Evolutionary conservation across 2,113 vertebrate species (phyloP).

Genomic region (Ibidorhyncha struthersii): DNA sequence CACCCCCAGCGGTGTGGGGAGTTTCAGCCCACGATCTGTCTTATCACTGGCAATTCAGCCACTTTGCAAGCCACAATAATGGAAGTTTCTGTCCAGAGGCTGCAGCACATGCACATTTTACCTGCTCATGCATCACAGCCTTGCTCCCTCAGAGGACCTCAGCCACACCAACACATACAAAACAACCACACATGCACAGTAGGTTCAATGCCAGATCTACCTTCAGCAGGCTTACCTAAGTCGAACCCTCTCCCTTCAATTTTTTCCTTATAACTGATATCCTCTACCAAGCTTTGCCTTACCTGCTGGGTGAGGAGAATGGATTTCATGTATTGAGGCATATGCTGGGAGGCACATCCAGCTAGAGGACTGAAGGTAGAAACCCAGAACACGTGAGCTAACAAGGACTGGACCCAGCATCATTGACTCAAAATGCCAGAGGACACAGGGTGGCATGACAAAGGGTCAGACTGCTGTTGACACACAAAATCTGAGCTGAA

Average conservation of each 20-base stretch:
- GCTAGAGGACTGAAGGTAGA: neutral
- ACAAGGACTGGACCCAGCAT: neutral
- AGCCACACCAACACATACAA: neutral
- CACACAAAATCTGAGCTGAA: neutral
- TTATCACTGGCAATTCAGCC: neutral
- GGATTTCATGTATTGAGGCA: neutral
- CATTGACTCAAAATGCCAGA: neutral
- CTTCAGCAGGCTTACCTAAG: neutral
- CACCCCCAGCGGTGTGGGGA: fast-evolving
- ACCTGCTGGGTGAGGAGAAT: neutral
- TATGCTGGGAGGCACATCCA: neutral
- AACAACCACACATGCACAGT: neutral
- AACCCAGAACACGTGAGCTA: neutral
- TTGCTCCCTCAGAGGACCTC: neutral
- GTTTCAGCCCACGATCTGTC: neutral
- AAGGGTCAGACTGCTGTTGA: neutral
- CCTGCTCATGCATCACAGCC: neutral
- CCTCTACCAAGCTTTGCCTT: neutral
- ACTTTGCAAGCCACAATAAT: neutral
- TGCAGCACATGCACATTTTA: neutral
- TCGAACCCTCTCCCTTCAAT: fast-evolving
- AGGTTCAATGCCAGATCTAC: neutral
- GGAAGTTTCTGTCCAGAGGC: neutral
- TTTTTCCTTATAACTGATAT: neutral
- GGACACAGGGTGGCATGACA: neutral